Percentiles rank a stretch among this genome's conserved stretches.
Conservation (phyloP, 2,113 vertebrate genomes). For the Collichthys lucidus region DNA sequence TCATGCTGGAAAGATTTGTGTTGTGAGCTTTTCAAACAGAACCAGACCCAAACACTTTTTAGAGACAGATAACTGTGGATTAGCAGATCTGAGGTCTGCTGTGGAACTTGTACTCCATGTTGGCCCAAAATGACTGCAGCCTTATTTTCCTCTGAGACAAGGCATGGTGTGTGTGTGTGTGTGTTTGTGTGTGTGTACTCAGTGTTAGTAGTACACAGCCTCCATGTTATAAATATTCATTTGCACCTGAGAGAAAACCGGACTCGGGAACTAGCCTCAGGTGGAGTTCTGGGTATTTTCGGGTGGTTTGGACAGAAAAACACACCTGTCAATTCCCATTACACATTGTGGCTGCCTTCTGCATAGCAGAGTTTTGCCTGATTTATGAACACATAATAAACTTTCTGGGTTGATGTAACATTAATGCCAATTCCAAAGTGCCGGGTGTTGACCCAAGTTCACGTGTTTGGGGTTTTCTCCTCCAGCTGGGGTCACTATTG, state of each 20-base stretch:
- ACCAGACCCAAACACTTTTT: constrained; percentile 53
- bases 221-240: constrained; percentile 32
- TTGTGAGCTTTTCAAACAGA: constrained; percentile 52
- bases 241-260: constrained; percentile 26
- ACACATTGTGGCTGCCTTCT: not conserved
- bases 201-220: not conserved
- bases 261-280: constrained; percentile 12
- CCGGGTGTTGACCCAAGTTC: not conserved
- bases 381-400: constrained; percentile 5
- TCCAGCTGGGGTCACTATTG: not conserved
- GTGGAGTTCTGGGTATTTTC: constrained; percentile 10
- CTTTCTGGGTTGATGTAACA: not conserved
- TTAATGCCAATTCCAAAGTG: not conserved
- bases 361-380: not conserved
- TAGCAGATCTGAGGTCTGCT: constrained; percentile 40
- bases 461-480: not conserved
- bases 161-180: not conserved
- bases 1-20: constrained; percentile 63
- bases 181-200: not conserved
- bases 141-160: constrained; percentile 12
- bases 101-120: constrained; percentile 19
- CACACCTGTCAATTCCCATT: constrained; percentile 38
- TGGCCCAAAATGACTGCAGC: constrained; percentile 16
- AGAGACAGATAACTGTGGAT: constrained; percentile 59
- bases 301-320: constrained; percentile 19